A percentile compares a stretch with the other conserved stretches of the same genome.
Conservation (phyloP, 2,113 vertebrate genomes). For the Gila orcuttii region DNA sequence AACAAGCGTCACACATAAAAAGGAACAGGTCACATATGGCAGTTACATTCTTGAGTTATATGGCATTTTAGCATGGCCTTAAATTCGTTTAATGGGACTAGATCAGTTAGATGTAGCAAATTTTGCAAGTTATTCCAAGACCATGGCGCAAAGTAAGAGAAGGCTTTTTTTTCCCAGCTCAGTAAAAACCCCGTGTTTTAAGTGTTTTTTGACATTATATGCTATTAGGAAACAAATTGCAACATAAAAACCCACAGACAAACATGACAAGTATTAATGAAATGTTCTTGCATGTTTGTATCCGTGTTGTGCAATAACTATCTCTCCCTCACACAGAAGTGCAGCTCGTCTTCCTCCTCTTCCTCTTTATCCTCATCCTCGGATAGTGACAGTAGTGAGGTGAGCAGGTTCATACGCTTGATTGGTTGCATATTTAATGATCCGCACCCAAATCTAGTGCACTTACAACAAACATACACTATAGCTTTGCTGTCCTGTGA, state of each 20-base stretch:
- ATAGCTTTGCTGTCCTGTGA: neutral
- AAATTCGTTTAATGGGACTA: too few species aligned
- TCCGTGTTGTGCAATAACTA: neutral
- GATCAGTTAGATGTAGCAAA: too few species aligned
- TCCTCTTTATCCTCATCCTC: conserved; percentile 19
- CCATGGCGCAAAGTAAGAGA: too few species aligned
- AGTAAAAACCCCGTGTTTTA: too few species aligned
- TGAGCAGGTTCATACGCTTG: neutral
- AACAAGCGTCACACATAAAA: too few species aligned
- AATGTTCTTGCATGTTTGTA: neutral
- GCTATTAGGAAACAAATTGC: neutral
- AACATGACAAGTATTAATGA: neutral
- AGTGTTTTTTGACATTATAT: neutral
- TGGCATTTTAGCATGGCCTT: too few species aligned
- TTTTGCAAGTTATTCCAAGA: too few species aligned
- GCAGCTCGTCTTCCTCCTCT: neutral
- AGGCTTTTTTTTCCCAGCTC: too few species aligned
- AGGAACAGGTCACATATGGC: too few species aligned
- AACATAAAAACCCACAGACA: neutral
- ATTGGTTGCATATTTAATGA: neutral
- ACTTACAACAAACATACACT: neutral
- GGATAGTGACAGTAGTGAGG: conserved; percentile 45
- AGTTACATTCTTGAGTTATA: too few species aligned
- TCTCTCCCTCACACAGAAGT: conserved; percentile 15
- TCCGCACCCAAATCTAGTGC: neutral